These are phyloP conservation scores for Zosterops lateralis DNA, from an alignment of 2,113 vertebrate genomes.

Conservation along the genomic window DNA sequence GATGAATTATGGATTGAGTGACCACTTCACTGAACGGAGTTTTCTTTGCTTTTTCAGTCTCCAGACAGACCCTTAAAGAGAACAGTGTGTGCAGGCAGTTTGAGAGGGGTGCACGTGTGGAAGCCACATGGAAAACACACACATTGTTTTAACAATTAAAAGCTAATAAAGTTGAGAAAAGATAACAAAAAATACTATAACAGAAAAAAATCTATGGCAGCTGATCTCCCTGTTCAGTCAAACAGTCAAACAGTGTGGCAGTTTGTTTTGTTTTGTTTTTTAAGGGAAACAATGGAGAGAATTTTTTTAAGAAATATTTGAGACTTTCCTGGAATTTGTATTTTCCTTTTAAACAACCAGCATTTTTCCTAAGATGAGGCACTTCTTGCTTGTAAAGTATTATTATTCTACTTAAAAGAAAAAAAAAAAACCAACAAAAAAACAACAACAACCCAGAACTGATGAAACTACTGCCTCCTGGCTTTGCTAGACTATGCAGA, in stretches of 20 bases:
- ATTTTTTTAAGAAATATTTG: neutral
- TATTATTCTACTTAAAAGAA: neutral
- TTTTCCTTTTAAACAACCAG: neutral
- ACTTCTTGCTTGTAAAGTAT: neutral
- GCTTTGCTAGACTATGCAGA: neutral
- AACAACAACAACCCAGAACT: neutral
- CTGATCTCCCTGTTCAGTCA: neutral
- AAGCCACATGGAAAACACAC: neutral
- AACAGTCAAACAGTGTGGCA: neutral
- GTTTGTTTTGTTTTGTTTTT: too few relatives aligned
- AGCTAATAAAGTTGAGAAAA: neutral
- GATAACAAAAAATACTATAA: neutral
- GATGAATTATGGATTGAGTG: neutral
- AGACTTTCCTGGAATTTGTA: neutral
- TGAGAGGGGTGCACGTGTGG: neutral
- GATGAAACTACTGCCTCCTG: neutral
- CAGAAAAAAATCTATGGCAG: neutral
- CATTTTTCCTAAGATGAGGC: neutral
- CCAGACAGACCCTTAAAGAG: neutral
- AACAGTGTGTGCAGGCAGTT: neutral
- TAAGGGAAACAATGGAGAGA: rapidly evolving
- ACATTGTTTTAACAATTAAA: neutral
- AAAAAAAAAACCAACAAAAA: neutral
- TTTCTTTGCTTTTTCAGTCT: neutral
- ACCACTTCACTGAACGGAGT: neutral